A percentile compares a stretch with the other conserved stretches of the same genome.
These are phyloP conservation scores for Gambusia holbrooki DNA, from an alignment of 2,113 vertebrate genomes.

Conservation along the genomic window DNA sequence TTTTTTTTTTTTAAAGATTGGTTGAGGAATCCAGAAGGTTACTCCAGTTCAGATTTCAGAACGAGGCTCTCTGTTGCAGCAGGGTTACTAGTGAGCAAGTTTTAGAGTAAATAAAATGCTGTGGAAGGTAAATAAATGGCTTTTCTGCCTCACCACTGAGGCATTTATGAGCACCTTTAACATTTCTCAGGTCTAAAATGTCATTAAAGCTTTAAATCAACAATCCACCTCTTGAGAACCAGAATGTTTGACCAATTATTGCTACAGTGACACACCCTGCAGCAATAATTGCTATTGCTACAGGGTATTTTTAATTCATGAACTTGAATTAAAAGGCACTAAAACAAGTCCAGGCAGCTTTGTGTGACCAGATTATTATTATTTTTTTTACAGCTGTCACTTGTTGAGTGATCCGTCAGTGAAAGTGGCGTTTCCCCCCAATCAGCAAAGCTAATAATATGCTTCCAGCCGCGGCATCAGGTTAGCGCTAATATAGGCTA, in stretches of 20 bases:
- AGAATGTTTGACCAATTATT: not conserved
- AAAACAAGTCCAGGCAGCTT: not conserved
- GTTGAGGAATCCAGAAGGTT: too few relatives aligned
- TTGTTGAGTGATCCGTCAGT: not conserved
- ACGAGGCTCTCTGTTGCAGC: too few relatives aligned
- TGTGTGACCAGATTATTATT: not conserved
- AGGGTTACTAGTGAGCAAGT: too few relatives aligned
- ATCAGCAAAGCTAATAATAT: constrained; percentile 46
- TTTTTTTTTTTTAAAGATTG: too few relatives aligned
- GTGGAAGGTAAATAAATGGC: too few relatives aligned
- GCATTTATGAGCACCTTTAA: not conserved
- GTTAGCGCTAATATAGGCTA: not conserved
- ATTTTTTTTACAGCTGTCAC: not conserved
- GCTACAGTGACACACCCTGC: not conserved
- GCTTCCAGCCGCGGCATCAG: not conserved
- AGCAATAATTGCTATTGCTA: not conserved
- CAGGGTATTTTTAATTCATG: too few relatives aligned
- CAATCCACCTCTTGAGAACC: not conserved
- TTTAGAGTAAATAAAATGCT: too few relatives aligned
- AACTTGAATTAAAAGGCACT: not conserved
- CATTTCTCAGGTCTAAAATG: not conserved
- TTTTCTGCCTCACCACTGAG: not conserved
- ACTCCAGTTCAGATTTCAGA: too few relatives aligned
- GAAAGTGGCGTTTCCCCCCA: not conserved
- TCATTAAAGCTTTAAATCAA: not conserved